Evolutionary conservation across 2,113 vertebrate genomes (phyloP).

Genomic region (Rafetus swinhoei): DNA sequence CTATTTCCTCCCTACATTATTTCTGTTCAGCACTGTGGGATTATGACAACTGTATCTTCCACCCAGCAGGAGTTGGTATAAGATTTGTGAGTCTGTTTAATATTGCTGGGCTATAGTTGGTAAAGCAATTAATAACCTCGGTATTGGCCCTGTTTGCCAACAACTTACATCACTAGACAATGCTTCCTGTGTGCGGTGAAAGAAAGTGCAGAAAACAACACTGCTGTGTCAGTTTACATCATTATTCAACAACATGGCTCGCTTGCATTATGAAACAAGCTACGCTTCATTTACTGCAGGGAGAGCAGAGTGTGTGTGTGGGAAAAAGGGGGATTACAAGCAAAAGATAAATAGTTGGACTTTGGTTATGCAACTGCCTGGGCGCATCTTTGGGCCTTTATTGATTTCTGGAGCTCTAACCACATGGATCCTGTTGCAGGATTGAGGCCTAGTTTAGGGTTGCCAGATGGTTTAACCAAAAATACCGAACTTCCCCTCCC

Average conservation of each 20-base stretch:
- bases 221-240: no score
- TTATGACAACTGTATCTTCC: background rate
- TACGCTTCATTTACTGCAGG: background rate
- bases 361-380: background rate
- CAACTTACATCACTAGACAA: background rate
- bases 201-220: background rate
- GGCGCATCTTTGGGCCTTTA: background rate
- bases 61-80: background rate
- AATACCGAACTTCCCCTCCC: no score
- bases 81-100: background rate
- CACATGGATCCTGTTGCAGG: background rate
- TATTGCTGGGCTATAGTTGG: background rate
- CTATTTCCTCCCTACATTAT: constrained; percentile 25
- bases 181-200: background rate
- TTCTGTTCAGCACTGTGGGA: background rate
- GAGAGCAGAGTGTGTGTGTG: background rate
- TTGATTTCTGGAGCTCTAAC: background rate
- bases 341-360: background rate
- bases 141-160: background rate
- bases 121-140: background rate
- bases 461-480: no score
- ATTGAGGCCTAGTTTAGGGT: background rate
- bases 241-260: rapidly evolving
- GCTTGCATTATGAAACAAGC: background rate
- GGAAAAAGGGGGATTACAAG: no score